Percentiles rank a stretch among this genome's conserved stretches.
phyloP scores from a whole-genome alignment of 2,113 vertebrate species.

The Ifrita kowaldi region DNA sequence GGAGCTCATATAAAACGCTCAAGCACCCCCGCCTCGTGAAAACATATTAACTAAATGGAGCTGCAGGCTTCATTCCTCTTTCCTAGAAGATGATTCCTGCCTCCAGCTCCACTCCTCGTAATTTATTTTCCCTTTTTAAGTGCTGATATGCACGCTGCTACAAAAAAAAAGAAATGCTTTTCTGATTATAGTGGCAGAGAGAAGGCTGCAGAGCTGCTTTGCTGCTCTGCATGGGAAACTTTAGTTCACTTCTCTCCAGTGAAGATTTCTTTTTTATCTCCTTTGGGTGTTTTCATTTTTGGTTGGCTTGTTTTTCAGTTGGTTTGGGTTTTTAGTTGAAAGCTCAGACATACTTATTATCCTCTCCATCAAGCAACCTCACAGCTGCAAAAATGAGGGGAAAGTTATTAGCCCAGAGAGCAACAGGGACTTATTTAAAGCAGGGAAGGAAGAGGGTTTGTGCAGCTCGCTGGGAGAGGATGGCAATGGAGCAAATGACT shows the following conservation, averaged over 20 bases:
- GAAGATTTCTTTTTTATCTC: constrained; percentile 19
- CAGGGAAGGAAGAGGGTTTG: background rate
- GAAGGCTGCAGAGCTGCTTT: background rate
- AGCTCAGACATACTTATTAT: background rate
- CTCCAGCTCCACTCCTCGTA: constrained; percentile 31
- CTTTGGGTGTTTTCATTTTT: background rate
- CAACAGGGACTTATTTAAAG: background rate
- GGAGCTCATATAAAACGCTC: background rate
- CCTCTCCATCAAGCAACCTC: background rate
- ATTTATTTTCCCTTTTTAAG: constrained; percentile 59
- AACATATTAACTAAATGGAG: constrained; percentile 47
- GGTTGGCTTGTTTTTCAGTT: background rate
- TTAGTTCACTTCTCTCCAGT: background rate
- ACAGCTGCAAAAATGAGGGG: background rate
- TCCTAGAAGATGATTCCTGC: constrained; percentile 26
- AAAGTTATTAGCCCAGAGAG: background rate
- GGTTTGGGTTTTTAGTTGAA: background rate
- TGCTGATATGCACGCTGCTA: constrained; percentile 32
- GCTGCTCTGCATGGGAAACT: background rate
- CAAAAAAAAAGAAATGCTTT: constrained; percentile 31
- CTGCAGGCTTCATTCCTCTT: constrained; percentile 28
- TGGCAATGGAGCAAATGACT: background rate
- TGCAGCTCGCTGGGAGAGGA: background rate
- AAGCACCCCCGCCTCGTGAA: background rate
- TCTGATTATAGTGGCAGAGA: constrained; percentile 10